Conservation (phyloP, 2,888 invertebrate species). For the Chamaedrilus cognettii region DNA sequence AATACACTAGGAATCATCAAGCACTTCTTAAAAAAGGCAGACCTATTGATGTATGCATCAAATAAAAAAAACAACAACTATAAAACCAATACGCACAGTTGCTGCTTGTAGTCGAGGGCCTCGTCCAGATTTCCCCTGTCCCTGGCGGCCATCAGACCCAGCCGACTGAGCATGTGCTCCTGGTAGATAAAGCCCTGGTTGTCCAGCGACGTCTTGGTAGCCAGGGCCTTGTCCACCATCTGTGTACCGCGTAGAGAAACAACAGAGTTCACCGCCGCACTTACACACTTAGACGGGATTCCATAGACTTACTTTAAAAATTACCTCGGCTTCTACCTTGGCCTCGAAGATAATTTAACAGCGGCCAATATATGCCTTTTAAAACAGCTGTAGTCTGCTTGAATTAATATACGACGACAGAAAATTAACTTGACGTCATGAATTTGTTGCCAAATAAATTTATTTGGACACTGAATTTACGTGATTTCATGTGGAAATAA, state of each 20-base stretch:
- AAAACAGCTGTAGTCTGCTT: too few relatives aligned
- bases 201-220: background rate
- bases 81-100: background rate
- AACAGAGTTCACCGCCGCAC: background rate
- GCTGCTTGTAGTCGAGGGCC: background rate
- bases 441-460: too few relatives aligned
- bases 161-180: background rate
- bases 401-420: too few relatives aligned
- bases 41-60: too few relatives aligned
- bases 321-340: too few relatives aligned
- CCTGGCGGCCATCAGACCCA: background rate
- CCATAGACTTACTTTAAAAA: background rate
- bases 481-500: too few relatives aligned
- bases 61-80: background rate
- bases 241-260: background rate
- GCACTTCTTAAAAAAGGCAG: too few relatives aligned
- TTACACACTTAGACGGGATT: background rate
- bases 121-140: background rate
- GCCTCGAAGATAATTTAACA: too few relatives aligned
- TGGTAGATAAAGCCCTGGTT: background rate
- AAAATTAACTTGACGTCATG: too few relatives aligned
- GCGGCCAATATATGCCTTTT: too few relatives aligned
- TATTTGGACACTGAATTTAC: too few relatives aligned
- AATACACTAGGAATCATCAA: too few relatives aligned
- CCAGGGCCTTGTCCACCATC: background rate